Evolutionary conservation across 2,113 vertebrate genomes (phyloP).

Genomic region (Alouatta palliata): DNA sequence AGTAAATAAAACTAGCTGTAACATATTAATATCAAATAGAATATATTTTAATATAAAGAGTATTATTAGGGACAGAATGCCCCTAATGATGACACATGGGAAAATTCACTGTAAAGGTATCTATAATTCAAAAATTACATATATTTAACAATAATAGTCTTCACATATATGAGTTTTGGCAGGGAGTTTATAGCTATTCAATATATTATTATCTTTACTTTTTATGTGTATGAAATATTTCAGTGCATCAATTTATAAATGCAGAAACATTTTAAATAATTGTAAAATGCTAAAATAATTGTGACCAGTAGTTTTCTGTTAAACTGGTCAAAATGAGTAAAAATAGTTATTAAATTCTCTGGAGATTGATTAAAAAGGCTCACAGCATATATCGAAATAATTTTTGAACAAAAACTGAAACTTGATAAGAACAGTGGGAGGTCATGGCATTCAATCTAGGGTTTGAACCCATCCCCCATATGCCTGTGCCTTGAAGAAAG

Average conservation of each 20-base stretch:
- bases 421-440: not conserved
- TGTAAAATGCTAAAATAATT: not conserved
- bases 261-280: not conserved
- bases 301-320: not conserved
- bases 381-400: not conserved
- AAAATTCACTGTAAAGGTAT: not conserved
- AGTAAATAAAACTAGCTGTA: not conserved
- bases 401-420: not conserved
- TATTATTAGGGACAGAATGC: not conserved
- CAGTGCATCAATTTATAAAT: not conserved
- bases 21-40: not conserved
- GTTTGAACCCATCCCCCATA: too few relatives aligned
- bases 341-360: not conserved
- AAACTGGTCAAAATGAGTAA: not conserved
- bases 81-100: not conserved
- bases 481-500: not conserved
- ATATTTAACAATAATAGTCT: not conserved
- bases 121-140: not conserved
- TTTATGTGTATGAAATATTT: not conserved
- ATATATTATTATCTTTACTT: not conserved
- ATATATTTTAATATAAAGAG: not conserved
- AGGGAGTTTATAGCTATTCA: too few relatives aligned
- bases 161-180: not conserved
- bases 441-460: not conserved
- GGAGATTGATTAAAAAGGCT: not conserved